Percentiles rank a stretch among this genome's conserved stretches.
These are phyloP conservation scores for Drosophila acutilabella DNA, from an alignment of 2,888 invertebrate genomes.

Conservation along the genomic window DNA sequence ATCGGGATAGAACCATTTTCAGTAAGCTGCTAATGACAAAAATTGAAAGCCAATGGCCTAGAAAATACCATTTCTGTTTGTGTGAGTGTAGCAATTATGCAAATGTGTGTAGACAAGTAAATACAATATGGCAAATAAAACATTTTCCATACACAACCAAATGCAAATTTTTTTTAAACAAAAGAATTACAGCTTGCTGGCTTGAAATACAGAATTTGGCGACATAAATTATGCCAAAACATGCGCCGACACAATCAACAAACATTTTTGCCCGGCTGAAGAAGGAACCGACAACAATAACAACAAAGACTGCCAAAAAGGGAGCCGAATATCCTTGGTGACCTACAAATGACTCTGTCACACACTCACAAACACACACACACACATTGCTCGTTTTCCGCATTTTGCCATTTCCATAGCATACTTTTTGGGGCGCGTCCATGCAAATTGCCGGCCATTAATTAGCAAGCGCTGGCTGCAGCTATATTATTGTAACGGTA, in stretches of 20 bases:
- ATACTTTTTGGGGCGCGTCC: conserved; percentile 51
- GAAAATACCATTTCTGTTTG: conserved; percentile 12
- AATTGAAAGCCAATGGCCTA: conserved; percentile 49
- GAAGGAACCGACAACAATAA: conserved; percentile 6
- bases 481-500: conserved; percentile 16
- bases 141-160: conserved; percentile 34
- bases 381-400: not conserved
- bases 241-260: conserved; percentile 59
- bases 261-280: conserved; percentile 32
- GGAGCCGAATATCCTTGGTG: conserved; percentile 18
- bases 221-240: conserved; percentile 75
- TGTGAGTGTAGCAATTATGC: conserved; percentile 57
- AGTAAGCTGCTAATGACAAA: conserved; percentile 33
- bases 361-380: conserved; percentile 17
- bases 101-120: conserved; percentile 63
- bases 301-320: conserved; percentile 10
- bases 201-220: conserved; percentile 44
- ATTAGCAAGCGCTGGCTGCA: conserved; percentile 49
- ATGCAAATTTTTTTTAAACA: conserved; percentile 46
- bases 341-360: conserved; percentile 28
- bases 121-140: conserved; percentile 60
- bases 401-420: conserved; percentile 10
- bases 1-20: conserved; percentile 12
- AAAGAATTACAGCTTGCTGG: conserved; percentile 50
- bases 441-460: conserved; percentile 72